These are phyloP conservation scores for Charanyca ferruginea DNA, from an alignment of 2,888 invertebrate species.

Conservation along the genomic window DNA sequence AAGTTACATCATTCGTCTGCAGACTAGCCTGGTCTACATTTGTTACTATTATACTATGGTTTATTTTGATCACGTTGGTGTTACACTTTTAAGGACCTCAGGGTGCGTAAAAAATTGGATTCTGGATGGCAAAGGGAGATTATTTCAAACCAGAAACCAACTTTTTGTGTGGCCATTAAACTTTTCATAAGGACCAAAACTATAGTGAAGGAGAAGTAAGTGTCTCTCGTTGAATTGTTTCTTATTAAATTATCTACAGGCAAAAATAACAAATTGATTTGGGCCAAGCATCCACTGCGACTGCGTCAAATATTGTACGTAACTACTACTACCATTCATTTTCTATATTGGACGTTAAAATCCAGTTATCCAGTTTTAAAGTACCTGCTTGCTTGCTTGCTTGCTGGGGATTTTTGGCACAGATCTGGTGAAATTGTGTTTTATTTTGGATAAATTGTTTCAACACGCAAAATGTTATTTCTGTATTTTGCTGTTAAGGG, in stretches of 20 bases:
- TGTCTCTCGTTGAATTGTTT: background rate
- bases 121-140: background rate
- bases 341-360: background rate
- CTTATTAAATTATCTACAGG: background rate
- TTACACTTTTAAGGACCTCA: background rate
- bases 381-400: too few species aligned
- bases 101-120: background rate
- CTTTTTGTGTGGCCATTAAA: background rate
- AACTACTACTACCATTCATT: background rate
- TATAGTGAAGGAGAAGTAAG: background rate
- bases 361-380: slow-evolving; percentile 9
- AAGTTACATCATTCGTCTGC: slow-evolving; percentile 77
- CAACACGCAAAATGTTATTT: slow-evolving; percentile 43
- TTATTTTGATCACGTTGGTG: slow-evolving; percentile 23
- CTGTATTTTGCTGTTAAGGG: slow-evolving; percentile 19
- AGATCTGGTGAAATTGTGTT: slow-evolving; percentile 32
- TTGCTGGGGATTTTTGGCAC: slow-evolving; percentile 50
- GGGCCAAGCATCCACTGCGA: background rate
- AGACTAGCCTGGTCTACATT: slow-evolving; percentile 48
- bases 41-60: slow-evolving; percentile 36
- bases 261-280: background rate
- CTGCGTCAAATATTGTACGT: background rate
- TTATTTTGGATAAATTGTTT: slow-evolving; percentile 57
- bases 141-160: background rate
- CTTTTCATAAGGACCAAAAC: background rate